Conservation (phyloP, 2,888 invertebrate genomes). For the Palloptera scutellata region DNA sequence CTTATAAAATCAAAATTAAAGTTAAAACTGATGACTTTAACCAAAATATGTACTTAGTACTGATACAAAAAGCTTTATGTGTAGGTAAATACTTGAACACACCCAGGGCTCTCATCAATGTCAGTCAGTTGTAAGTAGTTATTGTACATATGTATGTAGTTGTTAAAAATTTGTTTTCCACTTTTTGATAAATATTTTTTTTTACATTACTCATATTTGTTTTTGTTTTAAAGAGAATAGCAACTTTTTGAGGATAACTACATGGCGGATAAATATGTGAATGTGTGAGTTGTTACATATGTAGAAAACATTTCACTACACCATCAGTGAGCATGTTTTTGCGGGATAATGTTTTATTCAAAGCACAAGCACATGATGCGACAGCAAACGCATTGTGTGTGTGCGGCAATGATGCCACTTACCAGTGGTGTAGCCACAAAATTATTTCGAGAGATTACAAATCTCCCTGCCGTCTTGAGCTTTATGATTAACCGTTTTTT, state of each 20-base stretch:
- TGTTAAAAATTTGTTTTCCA: not conserved
- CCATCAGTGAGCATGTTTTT: constrained; percentile 1
- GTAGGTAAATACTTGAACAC: not conserved
- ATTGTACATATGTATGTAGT: too few species aligned
- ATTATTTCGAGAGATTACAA: too few species aligned
- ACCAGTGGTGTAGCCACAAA: too few species aligned
- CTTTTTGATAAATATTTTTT: not conserved
- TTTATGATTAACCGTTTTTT: too few species aligned
- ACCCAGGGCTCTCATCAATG: not conserved
- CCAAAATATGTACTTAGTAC: too few species aligned
- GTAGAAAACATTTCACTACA: not conserved
- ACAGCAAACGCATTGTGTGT: not conserved
- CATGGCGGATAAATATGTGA: not conserved
- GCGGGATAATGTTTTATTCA: constrained; percentile 19
- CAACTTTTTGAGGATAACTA: not conserved
- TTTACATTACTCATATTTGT: not conserved
- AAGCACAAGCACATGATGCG: not conserved
- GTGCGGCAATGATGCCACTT: not conserved
- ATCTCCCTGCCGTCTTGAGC: too few species aligned
- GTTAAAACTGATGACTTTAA: too few species aligned
- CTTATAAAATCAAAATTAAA: too few species aligned
- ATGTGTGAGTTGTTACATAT: not conserved
- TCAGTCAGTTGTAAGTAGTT: not conserved
- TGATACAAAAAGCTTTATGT: too few species aligned
- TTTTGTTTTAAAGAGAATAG: not conserved